Evolutionary conservation across 2,113 vertebrate genomes (phyloP), one percentile per base, ranked within the genome.

Genomic region (Ceyx margarethae): DNA sequence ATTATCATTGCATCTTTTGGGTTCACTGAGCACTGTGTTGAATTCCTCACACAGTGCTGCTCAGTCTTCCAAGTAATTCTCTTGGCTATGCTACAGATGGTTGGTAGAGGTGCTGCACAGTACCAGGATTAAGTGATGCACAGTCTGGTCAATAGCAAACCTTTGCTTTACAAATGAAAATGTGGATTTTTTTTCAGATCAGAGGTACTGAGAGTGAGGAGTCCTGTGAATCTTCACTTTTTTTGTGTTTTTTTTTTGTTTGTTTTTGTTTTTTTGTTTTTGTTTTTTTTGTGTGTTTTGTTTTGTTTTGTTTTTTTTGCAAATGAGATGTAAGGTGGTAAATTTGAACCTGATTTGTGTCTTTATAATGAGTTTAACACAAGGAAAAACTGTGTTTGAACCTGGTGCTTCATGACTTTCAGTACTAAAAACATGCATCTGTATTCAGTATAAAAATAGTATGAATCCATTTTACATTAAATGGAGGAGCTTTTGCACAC

Each of bases 391-490:
- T 73, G 26, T 1, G 3, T 82, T 94, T 89, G 71, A 92, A 92
- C 26, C 46, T 79, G 11, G 28, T 82, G 8, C 58, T 82, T 92
- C 71, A 76, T 51, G 60, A 56, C 50, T 84, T 91, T 60, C 40
- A 46, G 31, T 76, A 45, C 23, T 82, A 82, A 79, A 58, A 91
- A 83, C 35, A 62, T 23, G 64, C 64, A 69, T 13, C 37, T 91
- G 71, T 19, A 69, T 89, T 94, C 19, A 50, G 85, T 73, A 85
- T 46, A 90, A 95, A 95, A 95, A 87, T 92, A 89, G 66, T 51
- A 89, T 56, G 33, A 85, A 85, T 82, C 51, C 20, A 60, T 89
- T 90, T 94, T 79, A 89, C 26, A 89, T 45, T 79, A 73, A 58
- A 87, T 23, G 12, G 54, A 82, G 74, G 92, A 95, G 62, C 56